A percentile compares a stretch with the other conserved stretches of the same genome.
Conservation (phyloP, 2,797 vertebrate genomes). For the Pangasius macronema region DNA sequence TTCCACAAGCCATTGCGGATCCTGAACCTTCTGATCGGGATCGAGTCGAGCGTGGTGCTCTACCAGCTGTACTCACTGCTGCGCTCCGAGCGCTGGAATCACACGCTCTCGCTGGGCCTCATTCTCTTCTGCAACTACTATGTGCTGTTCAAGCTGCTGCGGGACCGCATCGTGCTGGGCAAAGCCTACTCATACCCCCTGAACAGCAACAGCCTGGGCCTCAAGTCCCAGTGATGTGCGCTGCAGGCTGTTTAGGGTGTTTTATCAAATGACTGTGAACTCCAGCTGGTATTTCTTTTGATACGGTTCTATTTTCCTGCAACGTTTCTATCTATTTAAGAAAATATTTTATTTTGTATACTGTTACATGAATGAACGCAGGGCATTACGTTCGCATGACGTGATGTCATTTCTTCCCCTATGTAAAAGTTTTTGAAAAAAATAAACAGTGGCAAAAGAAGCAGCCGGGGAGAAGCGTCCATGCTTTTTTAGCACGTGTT, state of each 20-base stretch:
- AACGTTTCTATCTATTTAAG: constrained; percentile 99
- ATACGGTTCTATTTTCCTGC: constrained; percentile 99
- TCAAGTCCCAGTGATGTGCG: constrained; percentile 84
- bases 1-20: constrained; percentile 98
- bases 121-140: constrained; percentile 99
- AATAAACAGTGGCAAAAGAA: constrained; percentile 47
- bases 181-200: constrained; percentile 93
- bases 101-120: constrained; percentile 96
- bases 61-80: constrained; percentile 98
- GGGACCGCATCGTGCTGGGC: constrained; percentile 96
- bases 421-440: constrained; percentile 47
- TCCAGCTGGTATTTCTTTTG: constrained; percentile 88
- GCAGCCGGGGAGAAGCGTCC: constrained; percentile 58
- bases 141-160: constrained; percentile 96
- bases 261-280: constrained; percentile 72
- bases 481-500: constrained; percentile 37
- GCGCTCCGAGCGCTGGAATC: constrained; percentile 98
- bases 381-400: constrained; percentile 68
- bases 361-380: constrained; percentile 76
- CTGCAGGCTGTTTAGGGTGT: constrained; percentile 43
- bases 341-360: constrained; percentile 99
- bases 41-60: constrained; percentile 93
- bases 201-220: constrained; percentile 77
- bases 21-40: constrained; percentile 94
- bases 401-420: constrained; percentile 53